Conservation (phyloP, 2,888 invertebrate species). For the Exocentrus adspersus region DNA sequence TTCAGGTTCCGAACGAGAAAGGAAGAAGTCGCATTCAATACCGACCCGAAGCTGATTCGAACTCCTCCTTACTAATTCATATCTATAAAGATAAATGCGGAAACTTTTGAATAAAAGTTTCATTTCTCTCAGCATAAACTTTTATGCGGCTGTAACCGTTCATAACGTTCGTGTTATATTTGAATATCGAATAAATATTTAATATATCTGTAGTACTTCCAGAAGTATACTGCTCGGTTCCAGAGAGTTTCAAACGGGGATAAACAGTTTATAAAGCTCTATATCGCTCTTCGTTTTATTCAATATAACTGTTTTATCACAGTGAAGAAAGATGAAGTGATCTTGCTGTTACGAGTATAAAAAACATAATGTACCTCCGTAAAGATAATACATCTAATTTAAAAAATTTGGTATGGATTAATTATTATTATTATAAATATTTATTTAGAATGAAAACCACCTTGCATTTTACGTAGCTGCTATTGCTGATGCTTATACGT, state of each 20-base stretch:
- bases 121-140: background rate
- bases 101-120: slow-evolving; percentile 13
- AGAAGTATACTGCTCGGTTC: background rate
- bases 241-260: background rate
- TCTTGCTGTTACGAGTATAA: no score
- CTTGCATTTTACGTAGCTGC: no score
- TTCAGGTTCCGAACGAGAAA: background rate
- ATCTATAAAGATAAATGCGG: background rate
- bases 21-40: background rate
- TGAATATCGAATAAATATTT: slow-evolving; percentile 1
- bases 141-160: background rate
- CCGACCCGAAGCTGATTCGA: background rate
- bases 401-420: no score
- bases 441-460: no score
- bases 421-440: no score
- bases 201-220: background rate
- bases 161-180: background rate
- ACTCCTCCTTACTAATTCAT: slow-evolving; percentile 15
- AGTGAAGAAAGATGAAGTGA: no score
- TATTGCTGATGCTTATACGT: no score
- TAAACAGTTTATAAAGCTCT: no score
- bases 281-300: no score
- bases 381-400: no score
- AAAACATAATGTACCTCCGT: no score
- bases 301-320: no score